Evolutionary conservation across 2,888 invertebrate species (phyloP).

Genomic region (Eupeodes luniger): DNA sequence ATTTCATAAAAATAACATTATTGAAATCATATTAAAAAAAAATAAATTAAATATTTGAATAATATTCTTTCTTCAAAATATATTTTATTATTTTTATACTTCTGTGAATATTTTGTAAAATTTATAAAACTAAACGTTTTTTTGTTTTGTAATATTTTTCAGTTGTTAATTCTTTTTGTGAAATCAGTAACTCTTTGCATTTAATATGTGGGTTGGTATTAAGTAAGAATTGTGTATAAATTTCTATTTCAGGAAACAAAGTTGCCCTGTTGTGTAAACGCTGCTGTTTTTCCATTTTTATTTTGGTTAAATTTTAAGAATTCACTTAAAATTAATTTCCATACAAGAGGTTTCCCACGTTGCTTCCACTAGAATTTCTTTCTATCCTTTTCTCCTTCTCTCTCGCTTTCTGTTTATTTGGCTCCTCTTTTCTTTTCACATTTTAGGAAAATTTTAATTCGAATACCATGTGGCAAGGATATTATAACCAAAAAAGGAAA

Average conservation of each 20-base stretch:
- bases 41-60: no score
- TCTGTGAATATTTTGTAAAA: no score
- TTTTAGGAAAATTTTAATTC: slow-evolving; percentile 62
- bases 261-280: slow-evolving; percentile 23
- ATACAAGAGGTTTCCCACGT: slow-evolving; percentile 29
- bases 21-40: no score
- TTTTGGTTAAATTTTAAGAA: slow-evolving; percentile 34
- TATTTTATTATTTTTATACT: no score
- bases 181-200: no score
- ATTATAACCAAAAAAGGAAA: slow-evolving; percentile 18
- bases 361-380: slow-evolving; percentile 8
- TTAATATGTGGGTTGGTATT: not conserved
- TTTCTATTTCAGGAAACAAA: slow-evolving; percentile 28
- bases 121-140: no score
- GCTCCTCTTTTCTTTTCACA: not conserved
- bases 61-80: no score
- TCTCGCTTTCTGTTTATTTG: no score
- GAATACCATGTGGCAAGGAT: slow-evolving; percentile 50
- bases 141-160: no score
- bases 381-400: not conserved
- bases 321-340: slow-evolving; percentile 65
- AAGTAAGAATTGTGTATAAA: not conserved
- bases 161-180: no score
- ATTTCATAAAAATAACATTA: no score
- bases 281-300: not conserved